Evolutionary conservation across 2,113 vertebrate species (phyloP).

Genomic region (Rhinogobius similis): DNA sequence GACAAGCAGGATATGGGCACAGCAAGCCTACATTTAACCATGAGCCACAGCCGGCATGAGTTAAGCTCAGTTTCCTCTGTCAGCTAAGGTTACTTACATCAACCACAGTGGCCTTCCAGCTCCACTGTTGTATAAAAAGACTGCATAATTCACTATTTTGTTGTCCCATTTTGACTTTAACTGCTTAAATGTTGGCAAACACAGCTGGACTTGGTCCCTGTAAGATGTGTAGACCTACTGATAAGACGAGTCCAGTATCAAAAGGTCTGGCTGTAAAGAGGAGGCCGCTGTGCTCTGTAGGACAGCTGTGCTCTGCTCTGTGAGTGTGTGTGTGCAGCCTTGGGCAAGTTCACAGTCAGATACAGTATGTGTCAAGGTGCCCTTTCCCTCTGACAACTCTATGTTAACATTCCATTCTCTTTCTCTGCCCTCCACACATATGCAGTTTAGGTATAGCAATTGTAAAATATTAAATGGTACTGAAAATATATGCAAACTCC

Average conservation of each 20-base stretch:
- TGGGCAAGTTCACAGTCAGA: slow-evolving; percentile 55
- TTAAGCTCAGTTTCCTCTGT: slow-evolving; percentile 59
- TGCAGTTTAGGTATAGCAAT: neutral
- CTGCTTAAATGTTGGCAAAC: neutral
- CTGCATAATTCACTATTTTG: neutral
- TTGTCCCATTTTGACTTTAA: neutral
- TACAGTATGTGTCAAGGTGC: slow-evolving; percentile 71
- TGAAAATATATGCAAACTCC: neutral
- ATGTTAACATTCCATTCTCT: slow-evolving; percentile 52
- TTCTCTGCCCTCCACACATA: slow-evolving; percentile 25
- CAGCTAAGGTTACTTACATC: slow-evolving; percentile 60
- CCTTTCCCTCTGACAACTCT: slow-evolving; percentile 62
- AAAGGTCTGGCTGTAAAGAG: slow-evolving; percentile 33
- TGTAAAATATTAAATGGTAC: neutral
- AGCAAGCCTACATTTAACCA: slow-evolving; percentile 58
- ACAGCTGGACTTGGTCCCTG: neutral
- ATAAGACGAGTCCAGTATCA: slow-evolving; percentile 18
- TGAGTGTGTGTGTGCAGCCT: slow-evolving; percentile 45
- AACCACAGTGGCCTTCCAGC: slow-evolving; percentile 28
- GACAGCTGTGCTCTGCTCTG: slow-evolving; percentile 41
- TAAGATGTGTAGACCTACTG: neutral
- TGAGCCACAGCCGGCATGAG: slow-evolving; percentile 56
- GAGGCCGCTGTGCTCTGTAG: slow-evolving; percentile 32
- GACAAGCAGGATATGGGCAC: slow-evolving; percentile 68
- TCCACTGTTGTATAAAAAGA: slow-evolving; percentile 10